Conservation (phyloP, 2,888 invertebrate species). For the Mamestra brassicae region DNA sequence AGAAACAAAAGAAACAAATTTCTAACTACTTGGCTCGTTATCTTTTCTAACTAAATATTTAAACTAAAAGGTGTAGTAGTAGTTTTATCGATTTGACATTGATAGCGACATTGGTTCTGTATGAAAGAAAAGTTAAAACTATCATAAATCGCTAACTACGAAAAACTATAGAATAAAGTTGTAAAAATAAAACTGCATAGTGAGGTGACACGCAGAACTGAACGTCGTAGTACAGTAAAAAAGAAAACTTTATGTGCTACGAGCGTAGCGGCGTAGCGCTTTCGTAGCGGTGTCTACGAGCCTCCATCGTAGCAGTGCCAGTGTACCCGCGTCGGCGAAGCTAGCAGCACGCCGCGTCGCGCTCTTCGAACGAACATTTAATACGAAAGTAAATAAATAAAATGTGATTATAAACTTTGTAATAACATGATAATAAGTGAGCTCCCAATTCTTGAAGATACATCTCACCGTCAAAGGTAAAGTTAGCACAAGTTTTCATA, state of each 20-base stretch:
- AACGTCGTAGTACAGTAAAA: conserved; percentile 34
- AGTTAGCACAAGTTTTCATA: conserved; percentile 21
- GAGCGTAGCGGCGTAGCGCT: conserved; percentile 44
- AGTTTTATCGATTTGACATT: conserved; percentile 27
- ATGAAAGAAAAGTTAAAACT: conserved; percentile 11
- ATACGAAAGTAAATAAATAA: conserved; percentile 75
- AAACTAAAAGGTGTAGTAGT: conserved; percentile 1
- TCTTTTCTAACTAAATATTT: conserved; percentile 9
- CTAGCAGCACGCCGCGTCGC: conserved; percentile 68
- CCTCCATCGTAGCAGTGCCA: conserved; percentile 64
- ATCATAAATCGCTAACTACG: not conserved
- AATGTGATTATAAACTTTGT: conserved; percentile 72
- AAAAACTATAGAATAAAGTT: conserved; percentile 24
- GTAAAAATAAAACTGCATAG: conserved; percentile 37
- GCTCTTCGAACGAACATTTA: conserved; percentile 47
- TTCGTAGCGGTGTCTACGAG: conserved; percentile 54
- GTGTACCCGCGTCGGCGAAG: conserved; percentile 71
- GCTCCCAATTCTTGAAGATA: conserved; percentile 60
- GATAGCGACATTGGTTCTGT: conserved; percentile 14
- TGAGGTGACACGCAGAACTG: conserved; percentile 31
- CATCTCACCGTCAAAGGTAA: conserved; percentile 63
- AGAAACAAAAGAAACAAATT: not conserved
- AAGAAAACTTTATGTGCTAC: conserved; percentile 52
- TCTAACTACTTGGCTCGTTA: not conserved
- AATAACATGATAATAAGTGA: conserved; percentile 67